phyloP scores from a whole-genome alignment of 2,888 invertebrate genomes.

The Hipparchia sbordonii region DNA sequence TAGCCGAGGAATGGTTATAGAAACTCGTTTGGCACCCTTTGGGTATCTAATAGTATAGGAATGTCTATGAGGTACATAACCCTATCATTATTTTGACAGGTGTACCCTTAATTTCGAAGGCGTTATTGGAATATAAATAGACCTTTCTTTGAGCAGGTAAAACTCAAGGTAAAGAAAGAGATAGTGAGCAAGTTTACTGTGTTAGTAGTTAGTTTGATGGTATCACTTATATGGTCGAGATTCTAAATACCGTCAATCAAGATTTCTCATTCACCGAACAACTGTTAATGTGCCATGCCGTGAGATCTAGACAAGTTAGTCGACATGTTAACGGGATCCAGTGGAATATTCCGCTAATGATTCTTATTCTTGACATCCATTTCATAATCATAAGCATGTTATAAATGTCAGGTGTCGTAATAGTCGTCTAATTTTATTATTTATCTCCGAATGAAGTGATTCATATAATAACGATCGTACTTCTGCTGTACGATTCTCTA shows the following conservation, averaged over 20 bases:
- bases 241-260: conserved; percentile 20
- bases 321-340: conserved; percentile 33
- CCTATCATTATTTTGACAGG: no score
- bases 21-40: no score
- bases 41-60: no score
- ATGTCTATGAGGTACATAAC: no score
- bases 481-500: no score
- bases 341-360: conserved; percentile 26
- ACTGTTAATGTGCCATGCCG: conserved; percentile 22
- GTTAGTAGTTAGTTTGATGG: conserved; percentile 13
- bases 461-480: no score
- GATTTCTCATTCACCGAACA: conserved; percentile 18
- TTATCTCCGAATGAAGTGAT: neutral
- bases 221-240: conserved; percentile 12
- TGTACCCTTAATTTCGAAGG: no score
- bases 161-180: neutral
- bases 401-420: conserved; percentile 2
- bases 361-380: conserved; percentile 7
- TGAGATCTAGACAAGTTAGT: conserved; percentile 32
- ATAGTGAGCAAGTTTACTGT: neutral
- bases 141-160: neutral
- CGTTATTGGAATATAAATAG: neutral
- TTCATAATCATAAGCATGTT: neutral
- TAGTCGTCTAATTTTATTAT: neutral
- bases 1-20: no score